Conservation (phyloP, 2,888 invertebrate species). For the Taenaris catops region DNA sequence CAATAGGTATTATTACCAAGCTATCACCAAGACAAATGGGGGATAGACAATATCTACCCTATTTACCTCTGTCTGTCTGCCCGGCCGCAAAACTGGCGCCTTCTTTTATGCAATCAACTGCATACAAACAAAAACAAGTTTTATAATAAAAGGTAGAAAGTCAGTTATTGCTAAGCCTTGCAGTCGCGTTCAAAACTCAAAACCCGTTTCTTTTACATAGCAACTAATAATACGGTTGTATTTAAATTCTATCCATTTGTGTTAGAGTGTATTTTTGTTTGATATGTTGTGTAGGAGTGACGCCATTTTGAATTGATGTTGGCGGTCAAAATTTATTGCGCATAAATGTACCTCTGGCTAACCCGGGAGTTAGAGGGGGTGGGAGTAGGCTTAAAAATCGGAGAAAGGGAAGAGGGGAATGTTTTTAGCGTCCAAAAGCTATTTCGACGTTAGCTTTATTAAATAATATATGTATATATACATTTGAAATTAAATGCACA, state of each 20-base stretch:
- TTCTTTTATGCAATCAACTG: conserved; percentile 51
- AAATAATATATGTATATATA: too few species aligned
- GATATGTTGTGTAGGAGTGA: conserved; percentile 34
- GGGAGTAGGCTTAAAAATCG: conserved; percentile 77
- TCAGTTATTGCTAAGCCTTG: conserved; percentile 51
- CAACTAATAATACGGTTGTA: conserved; percentile 33
- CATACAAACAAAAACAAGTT: conserved; percentile 38
- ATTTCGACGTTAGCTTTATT: too few species aligned
- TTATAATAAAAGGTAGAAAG: conserved; percentile 39
- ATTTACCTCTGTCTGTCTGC: conserved; percentile 62
- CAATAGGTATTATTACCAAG: conserved; percentile 63
- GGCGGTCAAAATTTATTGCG: conserved; percentile 79
- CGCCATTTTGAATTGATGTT: conserved; percentile 56
- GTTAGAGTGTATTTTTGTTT: conserved; percentile 38
- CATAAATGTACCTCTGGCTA: conserved; percentile 79
- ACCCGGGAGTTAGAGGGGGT: conserved; percentile 73
- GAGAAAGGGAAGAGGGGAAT: conserved; percentile 69
- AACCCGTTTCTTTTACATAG: conserved; percentile 67
- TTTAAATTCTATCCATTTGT: conserved; percentile 21
- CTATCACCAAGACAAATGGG: conserved; percentile 73
- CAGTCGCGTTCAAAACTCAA: conserved; percentile 55
- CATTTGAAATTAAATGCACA: too few species aligned
- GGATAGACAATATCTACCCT: conserved; percentile 65
- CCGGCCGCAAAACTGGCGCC: conserved; percentile 60
- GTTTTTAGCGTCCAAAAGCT: too few species aligned